These are phyloP conservation scores for Petaurus breviceps DNA, from an alignment of 2,113 vertebrate species.

Conservation along the genomic window DNA sequence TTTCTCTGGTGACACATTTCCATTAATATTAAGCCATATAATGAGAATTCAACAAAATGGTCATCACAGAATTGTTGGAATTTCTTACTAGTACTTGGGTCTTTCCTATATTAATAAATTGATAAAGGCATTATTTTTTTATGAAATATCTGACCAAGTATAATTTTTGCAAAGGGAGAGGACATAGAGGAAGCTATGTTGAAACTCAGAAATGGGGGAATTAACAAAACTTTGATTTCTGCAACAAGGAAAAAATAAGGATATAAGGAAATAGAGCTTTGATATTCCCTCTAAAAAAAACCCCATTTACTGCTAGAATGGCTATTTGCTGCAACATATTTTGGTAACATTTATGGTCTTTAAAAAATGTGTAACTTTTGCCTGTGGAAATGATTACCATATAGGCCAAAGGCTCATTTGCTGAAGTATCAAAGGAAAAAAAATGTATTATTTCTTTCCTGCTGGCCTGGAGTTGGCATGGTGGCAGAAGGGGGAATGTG, in stretches of 20 bases:
- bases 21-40: not conserved
- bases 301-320: not conserved
- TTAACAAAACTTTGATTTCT: slow-evolving; percentile 14
- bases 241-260: slow-evolving; percentile 10
- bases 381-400: not conserved
- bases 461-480: not conserved
- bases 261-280: not conserved
- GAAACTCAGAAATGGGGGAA: not conserved
- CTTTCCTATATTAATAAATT: not conserved
- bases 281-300: not conserved
- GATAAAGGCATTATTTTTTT: not conserved
- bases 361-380: not conserved
- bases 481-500: not conserved
- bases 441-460: not conserved
- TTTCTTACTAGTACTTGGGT: not conserved
- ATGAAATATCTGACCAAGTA: not conserved
- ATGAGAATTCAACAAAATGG: slow-evolving; percentile 8
- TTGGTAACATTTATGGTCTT: slow-evolving; percentile 16
- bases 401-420: not conserved
- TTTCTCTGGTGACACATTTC: not conserved
- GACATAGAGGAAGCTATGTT: not conserved
- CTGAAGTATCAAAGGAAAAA: not conserved
- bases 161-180: not conserved
- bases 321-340: not conserved
- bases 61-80: not conserved